Conservation (phyloP, 2,888 invertebrate genomes). For the Netelia fuscicornis region DNA sequence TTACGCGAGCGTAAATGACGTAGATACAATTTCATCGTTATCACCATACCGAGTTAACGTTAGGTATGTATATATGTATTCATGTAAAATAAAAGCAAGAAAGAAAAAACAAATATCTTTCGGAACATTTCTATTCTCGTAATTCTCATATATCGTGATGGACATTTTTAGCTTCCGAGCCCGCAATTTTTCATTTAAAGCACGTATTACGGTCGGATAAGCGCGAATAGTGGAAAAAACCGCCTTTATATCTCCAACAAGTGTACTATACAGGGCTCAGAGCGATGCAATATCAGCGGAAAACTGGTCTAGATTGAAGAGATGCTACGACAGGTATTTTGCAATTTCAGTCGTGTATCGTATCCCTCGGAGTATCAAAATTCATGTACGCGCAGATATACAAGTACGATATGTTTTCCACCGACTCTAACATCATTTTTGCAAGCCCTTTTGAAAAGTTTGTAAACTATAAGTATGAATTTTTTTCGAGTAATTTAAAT, state of each 20-base stretch:
- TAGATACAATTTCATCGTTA: not conserved
- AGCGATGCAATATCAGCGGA: not conserved
- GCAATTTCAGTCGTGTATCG: too few relatives aligned
- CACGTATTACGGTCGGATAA: constrained; percentile 31
- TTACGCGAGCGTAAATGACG: not conserved
- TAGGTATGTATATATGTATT: not conserved
- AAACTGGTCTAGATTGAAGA: not conserved
- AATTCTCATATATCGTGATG: constrained; percentile 4
- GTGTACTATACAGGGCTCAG: not conserved
- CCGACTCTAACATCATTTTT: too few relatives aligned
- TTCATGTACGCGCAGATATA: too few relatives aligned
- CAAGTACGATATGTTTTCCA: too few relatives aligned
- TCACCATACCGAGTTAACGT: not conserved
- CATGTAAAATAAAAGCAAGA: not conserved
- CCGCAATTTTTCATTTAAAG: constrained; percentile 21
- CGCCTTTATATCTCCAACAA: not conserved
- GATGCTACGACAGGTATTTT: too few relatives aligned
- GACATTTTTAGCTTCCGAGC: constrained; percentile 8
- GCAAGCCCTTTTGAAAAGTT: too few relatives aligned
- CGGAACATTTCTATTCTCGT: constrained; percentile 24
- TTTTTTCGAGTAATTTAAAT: too few relatives aligned
- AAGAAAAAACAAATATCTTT: constrained; percentile 5
- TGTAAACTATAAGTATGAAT: too few relatives aligned
- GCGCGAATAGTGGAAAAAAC: not conserved
- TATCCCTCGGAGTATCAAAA: too few relatives aligned